Evolutionary conservation across 2,113 vertebrate species (phyloP).

Genomic region (Larimichthys polyactis): DNA sequence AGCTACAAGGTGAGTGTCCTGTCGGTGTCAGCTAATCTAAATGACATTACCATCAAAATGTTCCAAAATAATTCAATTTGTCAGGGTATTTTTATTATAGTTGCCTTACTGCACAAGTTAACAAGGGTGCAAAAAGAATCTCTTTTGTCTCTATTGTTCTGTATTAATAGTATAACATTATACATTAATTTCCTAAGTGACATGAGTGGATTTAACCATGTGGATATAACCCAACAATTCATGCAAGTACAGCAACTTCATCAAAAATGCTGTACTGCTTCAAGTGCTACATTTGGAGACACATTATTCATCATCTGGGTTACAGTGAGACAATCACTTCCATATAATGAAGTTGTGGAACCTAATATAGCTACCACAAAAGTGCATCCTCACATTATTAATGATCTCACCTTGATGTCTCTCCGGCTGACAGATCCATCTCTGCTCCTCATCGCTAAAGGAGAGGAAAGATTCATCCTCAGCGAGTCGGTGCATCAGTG

Average conservation of each 20-base stretch:
- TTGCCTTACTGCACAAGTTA: neutral
- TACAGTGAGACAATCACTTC: conserved; percentile 5
- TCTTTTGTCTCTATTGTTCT: neutral
- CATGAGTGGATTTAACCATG: neutral
- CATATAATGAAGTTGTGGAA: neutral
- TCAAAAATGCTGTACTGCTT: neutral
- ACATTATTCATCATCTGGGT: conserved; percentile 8
- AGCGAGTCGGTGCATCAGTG: conserved; percentile 13
- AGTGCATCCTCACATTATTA: conserved; percentile 4
- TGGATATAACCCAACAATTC: neutral
- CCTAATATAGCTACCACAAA: neutral
- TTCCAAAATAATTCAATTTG: neutral
- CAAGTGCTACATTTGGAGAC: neutral
- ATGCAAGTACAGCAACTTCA: neutral
- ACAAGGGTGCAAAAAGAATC: neutral
- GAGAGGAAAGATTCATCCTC: conserved; percentile 23
- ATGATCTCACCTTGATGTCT: neutral
- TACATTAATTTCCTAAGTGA: neutral
- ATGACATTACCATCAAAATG: neutral
- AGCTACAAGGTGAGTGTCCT: neutral
- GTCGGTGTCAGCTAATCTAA: neutral
- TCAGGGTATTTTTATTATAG: neutral
- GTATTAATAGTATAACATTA: neutral
- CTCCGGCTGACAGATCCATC: neutral
- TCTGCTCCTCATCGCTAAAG: neutral